These are phyloP conservation scores for Coptodon rendalli DNA, from an alignment of 2,113 vertebrate genomes.

Conservation along the genomic window DNA sequence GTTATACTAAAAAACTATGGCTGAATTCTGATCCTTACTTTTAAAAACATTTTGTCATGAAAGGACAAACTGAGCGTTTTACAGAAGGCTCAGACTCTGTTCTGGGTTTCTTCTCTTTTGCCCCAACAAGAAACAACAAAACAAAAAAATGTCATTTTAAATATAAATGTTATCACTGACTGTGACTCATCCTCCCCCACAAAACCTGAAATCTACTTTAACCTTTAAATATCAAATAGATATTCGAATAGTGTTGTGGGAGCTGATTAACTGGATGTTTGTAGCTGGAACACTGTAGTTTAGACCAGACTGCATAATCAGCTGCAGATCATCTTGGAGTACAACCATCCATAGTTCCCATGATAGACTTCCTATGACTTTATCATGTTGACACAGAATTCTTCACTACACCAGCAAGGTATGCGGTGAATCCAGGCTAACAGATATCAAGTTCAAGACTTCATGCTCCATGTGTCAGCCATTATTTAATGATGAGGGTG, in stretches of 20 bases:
- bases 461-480: background rate
- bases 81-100: background rate
- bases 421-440: background rate
- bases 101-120: background rate
- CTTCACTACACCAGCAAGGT: background rate
- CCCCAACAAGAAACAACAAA: background rate
- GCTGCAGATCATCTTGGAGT: background rate
- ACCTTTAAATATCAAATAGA: background rate
- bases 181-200: background rate
- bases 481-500: background rate
- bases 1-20: background rate
- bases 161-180: background rate
- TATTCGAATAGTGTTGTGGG: background rate
- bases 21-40: background rate
- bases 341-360: background rate
- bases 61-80: background rate
- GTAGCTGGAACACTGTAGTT: background rate
- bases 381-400: background rate
- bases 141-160: background rate
- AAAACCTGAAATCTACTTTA: background rate
- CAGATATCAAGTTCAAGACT: background rate
- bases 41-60: background rate
- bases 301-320: background rate
- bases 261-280: background rate
- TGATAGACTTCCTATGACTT: background rate